Conservation (phyloP, 2,797 vertebrate species). For the Cuculus canorus region DNA sequence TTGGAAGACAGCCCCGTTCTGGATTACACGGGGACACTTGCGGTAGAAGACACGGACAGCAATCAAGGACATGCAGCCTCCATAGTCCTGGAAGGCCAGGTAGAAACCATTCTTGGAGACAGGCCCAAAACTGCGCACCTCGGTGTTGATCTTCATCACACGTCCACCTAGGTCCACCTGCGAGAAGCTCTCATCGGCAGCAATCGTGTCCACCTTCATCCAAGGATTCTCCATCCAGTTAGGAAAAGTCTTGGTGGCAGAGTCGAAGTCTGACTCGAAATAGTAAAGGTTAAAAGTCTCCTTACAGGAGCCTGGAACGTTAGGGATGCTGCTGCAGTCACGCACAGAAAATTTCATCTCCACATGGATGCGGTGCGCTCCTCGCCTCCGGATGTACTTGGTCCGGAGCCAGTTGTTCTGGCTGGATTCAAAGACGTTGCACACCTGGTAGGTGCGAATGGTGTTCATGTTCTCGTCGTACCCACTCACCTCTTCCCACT, state of each 20-base stretch:
- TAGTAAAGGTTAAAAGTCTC: slow-evolving; percentile 98
- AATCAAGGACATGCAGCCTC: slow-evolving; percentile 96
- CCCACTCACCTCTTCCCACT: slow-evolving; percentile 99
- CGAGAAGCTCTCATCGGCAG: slow-evolving; percentile 95
- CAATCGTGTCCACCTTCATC: slow-evolving; percentile 97
- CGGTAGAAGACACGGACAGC: slow-evolving; percentile 93
- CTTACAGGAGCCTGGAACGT: slow-evolving; percentile 95
- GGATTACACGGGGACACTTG: slow-evolving; percentile 88
- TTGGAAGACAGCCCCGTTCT: slow-evolving; percentile 90
- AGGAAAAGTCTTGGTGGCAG: slow-evolving; percentile 86
- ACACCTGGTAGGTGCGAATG: slow-evolving; percentile 96
- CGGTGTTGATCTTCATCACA: slow-evolving; percentile 97
- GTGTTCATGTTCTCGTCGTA: slow-evolving; percentile 98
- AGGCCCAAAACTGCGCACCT: slow-evolving; percentile 93
- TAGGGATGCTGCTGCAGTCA: slow-evolving; percentile 96
- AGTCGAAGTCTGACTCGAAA: slow-evolving; percentile 89
- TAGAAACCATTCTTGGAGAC: slow-evolving; percentile 93
- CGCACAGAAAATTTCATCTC: slow-evolving; percentile 98
- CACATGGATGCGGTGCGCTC: slow-evolving; percentile 94
- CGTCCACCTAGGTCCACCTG: slow-evolving; percentile 94
- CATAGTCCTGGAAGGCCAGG: slow-evolving; percentile 96
- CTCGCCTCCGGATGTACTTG: slow-evolving; percentile 88
- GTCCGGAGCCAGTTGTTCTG: slow-evolving; percentile 98
- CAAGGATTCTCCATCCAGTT: slow-evolving; percentile 98
- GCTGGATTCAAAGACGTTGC: slow-evolving; percentile 92